Conservation (phyloP, 2,888 invertebrate species). For the Drosophila picticornis region DNA sequence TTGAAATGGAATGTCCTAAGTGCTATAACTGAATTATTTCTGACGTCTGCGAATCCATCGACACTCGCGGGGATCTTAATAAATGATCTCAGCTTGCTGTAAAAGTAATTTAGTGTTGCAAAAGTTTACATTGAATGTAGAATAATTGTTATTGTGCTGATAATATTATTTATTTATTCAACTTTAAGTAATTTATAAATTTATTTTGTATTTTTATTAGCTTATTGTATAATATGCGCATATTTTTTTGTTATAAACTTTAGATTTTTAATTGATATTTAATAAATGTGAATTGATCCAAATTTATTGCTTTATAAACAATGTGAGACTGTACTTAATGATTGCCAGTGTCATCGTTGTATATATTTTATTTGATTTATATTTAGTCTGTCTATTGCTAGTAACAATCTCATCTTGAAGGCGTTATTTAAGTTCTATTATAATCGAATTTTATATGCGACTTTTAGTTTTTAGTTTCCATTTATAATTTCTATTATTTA, state of each 20-base stretch:
- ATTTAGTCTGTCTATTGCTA: constrained; percentile 47
- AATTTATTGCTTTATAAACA: constrained; percentile 50
- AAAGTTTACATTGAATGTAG: constrained; percentile 22
- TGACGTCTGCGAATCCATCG: not conserved
- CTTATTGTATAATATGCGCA: constrained; percentile 58
- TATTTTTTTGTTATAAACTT: constrained; percentile 45
- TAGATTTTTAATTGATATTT: constrained; percentile 33
- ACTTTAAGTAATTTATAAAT: constrained; percentile 44
- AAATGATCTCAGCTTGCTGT: constrained; percentile 31
- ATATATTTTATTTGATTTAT: constrained; percentile 38
- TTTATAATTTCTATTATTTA: constrained; percentile 23
- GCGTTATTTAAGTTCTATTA: constrained; percentile 45
- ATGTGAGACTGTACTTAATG: constrained; percentile 19
- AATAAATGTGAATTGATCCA: constrained; percentile 32
- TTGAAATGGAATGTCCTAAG: not conserved
- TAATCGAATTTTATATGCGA: constrained; percentile 46
- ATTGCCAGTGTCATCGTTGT: constrained; percentile 17
- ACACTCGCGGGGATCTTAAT: not conserved
- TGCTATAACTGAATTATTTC: not conserved
- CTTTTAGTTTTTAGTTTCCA: constrained; percentile 36
- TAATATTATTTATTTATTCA: constrained; percentile 51
- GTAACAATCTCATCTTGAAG: constrained; percentile 27
- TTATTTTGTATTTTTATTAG: constrained; percentile 35
- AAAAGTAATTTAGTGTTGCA: constrained; percentile 29
- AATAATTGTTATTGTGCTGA: constrained; percentile 38